Conservation (phyloP, 2,113 vertebrate species). For the Phalacrocorax brasilianus region DNA sequence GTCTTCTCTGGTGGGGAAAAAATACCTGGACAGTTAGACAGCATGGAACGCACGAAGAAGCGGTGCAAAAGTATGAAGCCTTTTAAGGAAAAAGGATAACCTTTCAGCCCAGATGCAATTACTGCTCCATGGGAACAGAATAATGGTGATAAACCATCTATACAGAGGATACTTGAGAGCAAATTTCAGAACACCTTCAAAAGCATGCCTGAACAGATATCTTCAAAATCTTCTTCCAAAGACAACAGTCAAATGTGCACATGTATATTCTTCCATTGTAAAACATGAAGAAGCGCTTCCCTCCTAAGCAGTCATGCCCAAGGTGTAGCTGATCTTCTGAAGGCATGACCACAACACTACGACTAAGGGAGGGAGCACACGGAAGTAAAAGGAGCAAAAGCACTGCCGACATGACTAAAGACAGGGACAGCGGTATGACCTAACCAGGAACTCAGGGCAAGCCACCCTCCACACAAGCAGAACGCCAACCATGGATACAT, state of each 20-base stretch:
- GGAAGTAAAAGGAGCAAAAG: neutral
- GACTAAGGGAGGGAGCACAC: neutral
- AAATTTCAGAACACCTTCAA: constrained; percentile 13
- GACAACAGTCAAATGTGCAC: neutral
- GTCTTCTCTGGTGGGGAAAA: neutral
- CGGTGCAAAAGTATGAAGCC: neutral
- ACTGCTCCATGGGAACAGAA: neutral
- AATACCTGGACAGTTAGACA: neutral
- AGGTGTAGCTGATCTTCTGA: neutral
- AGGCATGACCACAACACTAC: neutral
- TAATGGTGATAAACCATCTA: neutral
- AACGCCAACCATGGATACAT: neutral
- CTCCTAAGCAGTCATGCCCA: neutral
- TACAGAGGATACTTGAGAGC: neutral
- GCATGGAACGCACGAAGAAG: neutral
- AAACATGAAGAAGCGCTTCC: neutral
- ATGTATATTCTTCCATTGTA: neutral
- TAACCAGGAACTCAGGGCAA: neutral
- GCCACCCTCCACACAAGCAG: neutral
- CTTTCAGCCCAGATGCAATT: neutral
- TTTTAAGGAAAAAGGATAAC: neutral
- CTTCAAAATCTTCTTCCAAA: constrained; percentile 6
- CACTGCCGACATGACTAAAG: neutral
- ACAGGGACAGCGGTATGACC: neutral
- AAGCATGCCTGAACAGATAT: neutral